phyloP scores from a whole-genome alignment of 2,113 vertebrate species.

The Eptesicus fuscus region DNA sequence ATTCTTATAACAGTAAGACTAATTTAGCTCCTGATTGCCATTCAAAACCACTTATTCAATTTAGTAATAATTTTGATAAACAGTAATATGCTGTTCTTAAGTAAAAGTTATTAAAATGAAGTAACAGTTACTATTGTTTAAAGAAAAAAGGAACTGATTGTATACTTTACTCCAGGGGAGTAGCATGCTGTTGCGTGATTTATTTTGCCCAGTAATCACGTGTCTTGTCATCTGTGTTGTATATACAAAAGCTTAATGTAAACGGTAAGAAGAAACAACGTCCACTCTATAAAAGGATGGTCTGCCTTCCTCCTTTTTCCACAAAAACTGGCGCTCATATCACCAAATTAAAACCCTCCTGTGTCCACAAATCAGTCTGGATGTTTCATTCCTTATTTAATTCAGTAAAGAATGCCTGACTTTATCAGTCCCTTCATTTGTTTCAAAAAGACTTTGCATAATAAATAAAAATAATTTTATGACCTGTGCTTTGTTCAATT shows the following conservation, averaged over 20 bases:
- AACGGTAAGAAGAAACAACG: not conserved
- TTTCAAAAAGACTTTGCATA: constrained; percentile 73
- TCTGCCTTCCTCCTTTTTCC: not conserved
- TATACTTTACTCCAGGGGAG: not conserved
- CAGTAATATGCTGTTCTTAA: not conserved
- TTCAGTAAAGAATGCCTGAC: constrained; percentile 51
- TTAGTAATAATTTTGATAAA: constrained; percentile 50
- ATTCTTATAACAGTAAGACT: constrained; percentile 44
- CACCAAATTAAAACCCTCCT: constrained; percentile 56
- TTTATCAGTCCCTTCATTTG: constrained; percentile 52
- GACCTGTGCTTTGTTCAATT: constrained; percentile 67
- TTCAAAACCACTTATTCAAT: constrained; percentile 35
- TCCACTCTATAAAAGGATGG: not conserved
- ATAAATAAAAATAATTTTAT: constrained; percentile 74
- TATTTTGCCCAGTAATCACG: not conserved
- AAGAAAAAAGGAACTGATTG: not conserved
- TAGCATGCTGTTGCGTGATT: not conserved
- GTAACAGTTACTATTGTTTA: not conserved
- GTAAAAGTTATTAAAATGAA: not conserved
- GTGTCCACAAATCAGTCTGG: not conserved
- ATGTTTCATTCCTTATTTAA: constrained; percentile 47
- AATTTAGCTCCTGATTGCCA: constrained; percentile 52
- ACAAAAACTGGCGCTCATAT: constrained; percentile 12
- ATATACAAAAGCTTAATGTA: not conserved
- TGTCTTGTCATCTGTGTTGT: not conserved